phyloP scores from a whole-genome alignment of 2,888 invertebrate species.

The Ceriagrion tenellum region DNA sequence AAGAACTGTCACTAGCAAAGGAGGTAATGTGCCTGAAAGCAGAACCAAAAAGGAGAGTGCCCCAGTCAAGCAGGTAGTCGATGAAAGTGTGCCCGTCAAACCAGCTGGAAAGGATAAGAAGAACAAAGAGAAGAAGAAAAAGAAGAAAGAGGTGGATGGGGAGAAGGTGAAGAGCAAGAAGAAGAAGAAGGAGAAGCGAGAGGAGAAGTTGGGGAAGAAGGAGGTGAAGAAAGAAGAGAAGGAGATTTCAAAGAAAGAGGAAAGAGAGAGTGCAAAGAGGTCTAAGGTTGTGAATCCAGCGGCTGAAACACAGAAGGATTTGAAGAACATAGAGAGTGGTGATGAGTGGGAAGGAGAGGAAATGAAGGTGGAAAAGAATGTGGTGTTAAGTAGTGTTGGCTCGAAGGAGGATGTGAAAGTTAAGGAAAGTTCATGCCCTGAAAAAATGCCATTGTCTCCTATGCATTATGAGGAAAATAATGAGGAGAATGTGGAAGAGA shows the following conservation, averaged over 20 bases:
- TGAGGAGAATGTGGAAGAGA: conserved; percentile 71
- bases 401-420: conserved; percentile 70
- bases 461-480: conserved; percentile 74
- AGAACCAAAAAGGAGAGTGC: conserved; percentile 77
- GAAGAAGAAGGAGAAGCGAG: conserved; percentile 76
- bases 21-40: conserved; percentile 78
- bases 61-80: conserved; percentile 76
- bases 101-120: conserved; percentile 75
- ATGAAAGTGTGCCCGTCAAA: conserved; percentile 76
- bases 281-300: conserved; percentile 77
- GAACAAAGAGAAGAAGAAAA: conserved; percentile 73
- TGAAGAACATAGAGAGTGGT: conserved; percentile 80
- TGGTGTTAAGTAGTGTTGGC: not conserved
- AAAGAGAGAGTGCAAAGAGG: conserved; percentile 75
- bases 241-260: conserved; percentile 76
- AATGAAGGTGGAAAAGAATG: conserved; percentile 75
- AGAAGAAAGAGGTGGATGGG: conserved; percentile 76
- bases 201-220: conserved; percentile 74
- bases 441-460: conserved; percentile 73
- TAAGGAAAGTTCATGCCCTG: conserved; percentile 73
- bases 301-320: conserved; percentile 78
- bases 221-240: conserved; percentile 77
- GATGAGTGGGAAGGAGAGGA: conserved; percentile 77
- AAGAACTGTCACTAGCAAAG: conserved; percentile 75
- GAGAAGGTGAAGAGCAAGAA: conserved; percentile 75